Base-by-base conservation (phyloP, 2,888 invertebrate genomes). In the Pegoplata infirma region DNA sequence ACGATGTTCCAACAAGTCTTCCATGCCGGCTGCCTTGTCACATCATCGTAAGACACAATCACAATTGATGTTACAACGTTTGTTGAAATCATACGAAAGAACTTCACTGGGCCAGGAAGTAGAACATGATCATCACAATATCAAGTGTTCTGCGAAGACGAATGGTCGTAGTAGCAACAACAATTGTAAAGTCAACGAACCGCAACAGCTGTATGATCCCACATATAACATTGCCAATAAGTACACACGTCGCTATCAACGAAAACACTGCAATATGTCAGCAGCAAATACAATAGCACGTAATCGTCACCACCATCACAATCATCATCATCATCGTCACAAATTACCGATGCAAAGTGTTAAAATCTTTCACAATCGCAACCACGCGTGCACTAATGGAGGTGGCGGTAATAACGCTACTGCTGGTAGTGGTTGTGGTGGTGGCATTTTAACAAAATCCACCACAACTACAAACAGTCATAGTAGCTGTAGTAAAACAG, bases 281-380 rank as follows among this genome's bases (percentile, higher is more conserved):
- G 81, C 83, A 83, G 81, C 83, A n/a, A n/a, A n/a, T 81, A 85
- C 84, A 69, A 83, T 85, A 47, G 71, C 81, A 83, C 81, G 81
- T 81, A 82, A 81, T 81, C 77, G 80, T 64, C 81, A 71, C 61
- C 81, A 71, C 61, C 63, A 63, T 32, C 32, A 32, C 10, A n/a
- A n/a, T n/a, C 59, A 78, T 68, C 67, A 77, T 49, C 77, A 66
- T 49, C 83, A 84, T 82, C 85, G 86, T 81, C 84, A 84, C 76
- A 89, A 88, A 87, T 88, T 88, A 85, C 84, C 88, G 49, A 88
- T 88, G 86, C 88, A 87, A 81, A 86, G 86, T 84, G 85, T 86
- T 76, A 88, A 88, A 83, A 85, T 86, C 81, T 88, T 88, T 86
- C 89, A 87, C 85, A 88, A 88, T 83, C 88, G 87, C 81, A 85